Conservation (phyloP, 2,797 vertebrate genomes). For the Scleropages formosus region DNA sequence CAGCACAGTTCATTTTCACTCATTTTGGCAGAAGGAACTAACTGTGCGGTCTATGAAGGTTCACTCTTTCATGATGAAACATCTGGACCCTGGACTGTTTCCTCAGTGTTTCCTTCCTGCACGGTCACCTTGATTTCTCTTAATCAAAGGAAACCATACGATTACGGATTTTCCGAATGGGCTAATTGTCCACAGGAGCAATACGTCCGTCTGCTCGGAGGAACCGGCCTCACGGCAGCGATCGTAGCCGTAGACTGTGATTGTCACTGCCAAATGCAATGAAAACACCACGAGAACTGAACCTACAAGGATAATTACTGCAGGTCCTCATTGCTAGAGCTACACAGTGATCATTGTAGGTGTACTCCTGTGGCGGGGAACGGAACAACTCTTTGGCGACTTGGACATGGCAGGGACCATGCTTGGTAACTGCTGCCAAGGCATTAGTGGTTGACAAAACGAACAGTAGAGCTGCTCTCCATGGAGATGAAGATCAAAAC, state of each 20-base stretch:
- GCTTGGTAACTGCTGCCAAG: too few species aligned
- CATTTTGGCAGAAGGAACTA: not conserved
- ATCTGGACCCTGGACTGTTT: too few species aligned
- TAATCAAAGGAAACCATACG: slow-evolving; percentile 5
- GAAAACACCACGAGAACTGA: not conserved
- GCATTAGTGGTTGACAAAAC: too few species aligned
- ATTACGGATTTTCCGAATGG: not conserved
- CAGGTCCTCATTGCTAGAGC: too few species aligned
- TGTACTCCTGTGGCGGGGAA: too few species aligned
- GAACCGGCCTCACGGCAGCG: not conserved
- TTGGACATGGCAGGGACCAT: too few species aligned
- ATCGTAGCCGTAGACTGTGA: not conserved
- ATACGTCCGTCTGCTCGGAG: not conserved
- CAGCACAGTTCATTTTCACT: not conserved
- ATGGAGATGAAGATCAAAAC: too few species aligned
- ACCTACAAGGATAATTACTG: too few species aligned
- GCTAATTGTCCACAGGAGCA: not conserved
- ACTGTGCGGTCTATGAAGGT: not conserved
- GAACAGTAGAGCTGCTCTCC: too few species aligned
- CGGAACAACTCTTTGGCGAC: too few species aligned
- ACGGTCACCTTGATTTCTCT: slow-evolving; percentile 1
- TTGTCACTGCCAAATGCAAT: not conserved
- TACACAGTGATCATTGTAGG: too few species aligned
- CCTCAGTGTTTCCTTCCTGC: not conserved
- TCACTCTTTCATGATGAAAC: too few species aligned